Evolutionary conservation across 1,140 invertebrate species (phyloP).

Genomic region (Tenebrio molitor): DNA sequence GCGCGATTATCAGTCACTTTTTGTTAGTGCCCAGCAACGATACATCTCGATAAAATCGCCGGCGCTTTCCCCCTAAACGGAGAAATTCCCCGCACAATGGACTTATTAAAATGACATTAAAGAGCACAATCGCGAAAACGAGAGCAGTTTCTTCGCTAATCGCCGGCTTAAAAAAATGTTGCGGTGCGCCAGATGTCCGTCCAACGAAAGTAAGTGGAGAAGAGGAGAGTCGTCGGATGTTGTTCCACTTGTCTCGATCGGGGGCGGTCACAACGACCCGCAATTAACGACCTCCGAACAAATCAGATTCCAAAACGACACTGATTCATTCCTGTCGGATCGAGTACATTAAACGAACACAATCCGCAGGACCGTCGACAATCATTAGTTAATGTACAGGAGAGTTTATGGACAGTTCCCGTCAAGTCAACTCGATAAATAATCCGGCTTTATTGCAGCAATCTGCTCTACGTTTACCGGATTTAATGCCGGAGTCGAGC

Average conservation of each 20-base stretch:
- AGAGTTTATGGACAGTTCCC: conserved; percentile 32
- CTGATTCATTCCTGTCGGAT: conserved; percentile 35
- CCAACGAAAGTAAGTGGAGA: background rate
- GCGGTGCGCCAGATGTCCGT: background rate
- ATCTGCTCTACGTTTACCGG: conserved; percentile 36
- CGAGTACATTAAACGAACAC: conserved; percentile 37
- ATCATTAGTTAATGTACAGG: conserved; percentile 43
- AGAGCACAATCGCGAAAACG: background rate
- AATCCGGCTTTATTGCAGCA: conserved; percentile 41
- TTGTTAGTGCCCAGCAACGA: background rate
- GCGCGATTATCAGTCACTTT: conserved; percentile 16
- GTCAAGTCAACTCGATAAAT: conserved; percentile 41
- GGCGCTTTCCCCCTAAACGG: conserved; percentile 11
- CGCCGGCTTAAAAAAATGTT: background rate
- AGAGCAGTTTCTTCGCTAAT: background rate
- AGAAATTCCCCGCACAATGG: conserved; percentile 21
- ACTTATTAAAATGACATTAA: conserved; percentile 30
- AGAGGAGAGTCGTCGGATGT: background rate
- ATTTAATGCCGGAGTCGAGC: conserved; percentile 35
- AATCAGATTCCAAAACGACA: conserved; percentile 45
- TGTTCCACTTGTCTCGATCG: no score
- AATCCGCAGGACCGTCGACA: conserved; percentile 37
- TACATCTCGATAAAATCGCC: conserved; percentile 25
- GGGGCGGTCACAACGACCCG: conserved; percentile 4
- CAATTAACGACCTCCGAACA: conserved; percentile 24